A percentile compares a stretch with the other conserved stretches of the same genome.
These are phyloP conservation scores for Tinea pellionella DNA, from an alignment of 2,888 invertebrate species.

Conservation along the genomic window DNA sequence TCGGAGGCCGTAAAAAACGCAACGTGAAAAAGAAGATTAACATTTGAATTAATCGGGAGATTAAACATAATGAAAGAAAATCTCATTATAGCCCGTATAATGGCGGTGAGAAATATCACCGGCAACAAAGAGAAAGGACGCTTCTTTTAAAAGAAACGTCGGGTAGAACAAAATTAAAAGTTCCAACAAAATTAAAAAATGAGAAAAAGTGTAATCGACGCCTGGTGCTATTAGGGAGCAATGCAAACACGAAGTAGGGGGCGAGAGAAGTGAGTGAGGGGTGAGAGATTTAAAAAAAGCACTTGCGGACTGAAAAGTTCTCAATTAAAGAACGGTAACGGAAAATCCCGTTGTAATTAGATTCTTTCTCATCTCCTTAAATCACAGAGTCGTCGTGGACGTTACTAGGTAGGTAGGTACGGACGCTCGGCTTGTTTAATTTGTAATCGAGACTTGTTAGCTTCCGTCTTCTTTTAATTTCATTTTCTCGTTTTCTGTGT, in stretches of 20 bases:
- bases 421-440: constrained; percentile 61
- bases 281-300: constrained; percentile 19
- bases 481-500: constrained; percentile 40
- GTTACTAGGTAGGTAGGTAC: constrained; percentile 34
- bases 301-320: constrained; percentile 35
- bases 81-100: constrained; percentile 66
- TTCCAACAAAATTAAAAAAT: constrained; percentile 66
- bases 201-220: constrained; percentile 68
- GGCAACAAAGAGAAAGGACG: constrained; percentile 45
- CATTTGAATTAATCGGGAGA: constrained; percentile 70
- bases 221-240: constrained; percentile 51
- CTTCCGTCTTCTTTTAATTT: constrained; percentile 54
- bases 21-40: constrained; percentile 61
- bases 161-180: constrained; percentile 66
- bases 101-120: constrained; percentile 63
- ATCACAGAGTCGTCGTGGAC: constrained; percentile 28
- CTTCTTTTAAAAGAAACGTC: constrained; percentile 53
- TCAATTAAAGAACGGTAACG: constrained; percentile 63
- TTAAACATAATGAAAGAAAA: constrained; percentile 71
- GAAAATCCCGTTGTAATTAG: constrained; percentile 61
- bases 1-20: constrained; percentile 49
- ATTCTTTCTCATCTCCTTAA: constrained; percentile 65
- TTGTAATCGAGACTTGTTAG: constrained; percentile 68
- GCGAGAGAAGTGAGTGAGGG: constrained; percentile 17
- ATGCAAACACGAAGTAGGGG: constrained; percentile 41